Conservation (phyloP, 2,888 invertebrate genomes). For the Dusona sp. region DNA sequence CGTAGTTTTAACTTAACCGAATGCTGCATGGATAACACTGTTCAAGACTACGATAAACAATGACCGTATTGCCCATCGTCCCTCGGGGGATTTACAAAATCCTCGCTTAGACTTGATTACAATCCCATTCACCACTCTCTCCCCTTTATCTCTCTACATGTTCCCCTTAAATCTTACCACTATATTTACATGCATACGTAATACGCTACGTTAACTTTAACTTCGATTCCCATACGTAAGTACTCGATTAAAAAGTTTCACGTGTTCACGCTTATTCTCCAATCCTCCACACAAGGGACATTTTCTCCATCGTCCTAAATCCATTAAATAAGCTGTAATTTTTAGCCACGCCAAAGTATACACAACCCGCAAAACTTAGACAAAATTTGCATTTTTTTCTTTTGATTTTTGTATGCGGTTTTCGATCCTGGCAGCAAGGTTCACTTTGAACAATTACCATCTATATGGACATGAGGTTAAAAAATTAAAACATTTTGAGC, state of each 20-base stretch:
- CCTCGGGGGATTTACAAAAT: conserved; percentile 77
- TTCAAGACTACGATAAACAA: conserved; percentile 53
- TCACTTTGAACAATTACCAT: not conserved
- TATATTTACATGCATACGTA: conserved; percentile 24
- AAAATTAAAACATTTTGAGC: not conserved
- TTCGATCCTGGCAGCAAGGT: not conserved
- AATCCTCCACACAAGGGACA: not conserved
- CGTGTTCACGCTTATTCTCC: not conserved
- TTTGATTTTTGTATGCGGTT: not conserved
- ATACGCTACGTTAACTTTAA: conserved; percentile 70
- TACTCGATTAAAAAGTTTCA: conserved; percentile 81
- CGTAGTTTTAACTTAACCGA: conserved; percentile 22
- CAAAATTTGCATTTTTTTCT: not conserved
- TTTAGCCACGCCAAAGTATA: not conserved
- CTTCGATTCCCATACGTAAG: conserved; percentile 63
- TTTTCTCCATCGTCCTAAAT: not conserved
- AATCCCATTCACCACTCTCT: conserved; percentile 68
- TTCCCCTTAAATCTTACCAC: conserved; percentile 10
- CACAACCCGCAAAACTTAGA: not conserved
- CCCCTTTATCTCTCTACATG: not conserved
- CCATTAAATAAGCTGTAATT: not conserved
- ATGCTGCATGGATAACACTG: conserved; percentile 7
- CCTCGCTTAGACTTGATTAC: conserved; percentile 78
- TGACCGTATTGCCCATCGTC: conserved; percentile 60
- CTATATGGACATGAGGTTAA: too few species aligned